Percentiles rank a stretch among this genome's conserved stretches.
Conservation (phyloP, 2,888 invertebrate genomes). For the Heteromyza rotundicornis region DNA sequence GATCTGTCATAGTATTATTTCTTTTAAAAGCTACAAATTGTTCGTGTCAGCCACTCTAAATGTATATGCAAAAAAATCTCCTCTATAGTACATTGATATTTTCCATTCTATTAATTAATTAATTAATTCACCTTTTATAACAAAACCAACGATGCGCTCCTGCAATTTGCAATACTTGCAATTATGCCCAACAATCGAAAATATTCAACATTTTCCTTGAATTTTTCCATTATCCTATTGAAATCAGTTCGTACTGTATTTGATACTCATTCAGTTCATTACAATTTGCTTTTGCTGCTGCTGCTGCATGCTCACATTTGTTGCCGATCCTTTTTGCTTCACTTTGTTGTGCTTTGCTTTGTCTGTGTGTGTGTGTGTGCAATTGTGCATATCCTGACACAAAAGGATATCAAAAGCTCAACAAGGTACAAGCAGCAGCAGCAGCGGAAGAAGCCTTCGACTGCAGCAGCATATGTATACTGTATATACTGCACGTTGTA, state of each 20-base stretch:
- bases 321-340: neutral
- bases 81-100: too few relatives aligned
- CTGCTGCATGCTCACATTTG: neutral
- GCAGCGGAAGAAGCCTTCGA: constrained; percentile 4
- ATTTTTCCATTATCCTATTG: constrained; percentile 37
- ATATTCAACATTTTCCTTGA: constrained; percentile 9
- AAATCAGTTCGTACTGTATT: constrained; percentile 49
- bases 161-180: too few relatives aligned
- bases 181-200: too few relatives aligned
- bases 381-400: constrained; percentile 49
- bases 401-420: constrained; percentile 32
- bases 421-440: constrained; percentile 14
- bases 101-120: too few relatives aligned
- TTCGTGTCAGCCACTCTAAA: too few relatives aligned
- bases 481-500: neutral
- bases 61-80: too few relatives aligned
- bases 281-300: constrained; percentile 31
- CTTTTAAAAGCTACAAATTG: too few relatives aligned
- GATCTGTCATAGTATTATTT: too few relatives aligned
- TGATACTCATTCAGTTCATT: constrained; percentile 50
- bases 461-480: neutral
- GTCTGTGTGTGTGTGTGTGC: constrained; percentile 36
- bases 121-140: too few relatives aligned
- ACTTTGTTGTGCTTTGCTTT: constrained; percentile 18
- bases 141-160: too few relatives aligned